Percentiles rank a stretch among this genome's conserved stretches.
Conservation (phyloP, 2,797 vertebrate genomes). For the Limosa lapponica region DNA sequence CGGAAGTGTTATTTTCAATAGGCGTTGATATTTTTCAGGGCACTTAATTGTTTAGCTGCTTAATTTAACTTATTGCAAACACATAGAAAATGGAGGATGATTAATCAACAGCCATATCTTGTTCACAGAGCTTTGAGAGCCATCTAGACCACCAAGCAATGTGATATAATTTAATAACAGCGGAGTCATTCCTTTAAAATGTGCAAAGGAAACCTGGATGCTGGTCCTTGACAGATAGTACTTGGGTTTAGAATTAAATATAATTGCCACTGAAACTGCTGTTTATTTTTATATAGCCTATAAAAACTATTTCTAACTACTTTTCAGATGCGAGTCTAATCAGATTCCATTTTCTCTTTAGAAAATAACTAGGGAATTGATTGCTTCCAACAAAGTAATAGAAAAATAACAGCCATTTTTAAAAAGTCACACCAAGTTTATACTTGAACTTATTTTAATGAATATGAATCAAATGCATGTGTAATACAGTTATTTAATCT, state of each 20-base stretch:
- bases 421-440: not conserved
- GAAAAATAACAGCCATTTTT: not conserved
- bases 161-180: not conserved
- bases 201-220: not conserved
- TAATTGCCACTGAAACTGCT: not conserved
- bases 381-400: not conserved
- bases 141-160: not conserved
- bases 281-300: not conserved
- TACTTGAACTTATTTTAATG: not conserved
- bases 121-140: not conserved
- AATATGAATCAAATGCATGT: not conserved
- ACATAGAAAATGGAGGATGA: accelerated
- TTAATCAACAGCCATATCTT: not conserved
- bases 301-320: not conserved
- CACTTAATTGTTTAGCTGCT: not conserved
- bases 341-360: not conserved
- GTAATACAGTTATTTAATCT: not conserved
- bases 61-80: not conserved
- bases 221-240: not conserved
- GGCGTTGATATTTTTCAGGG: not conserved
- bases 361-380: not conserved
- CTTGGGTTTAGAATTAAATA: not conserved
- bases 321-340: not conserved
- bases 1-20: not conserved
- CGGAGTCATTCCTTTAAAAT: not conserved